Evolutionary conservation across 2,888 invertebrate species (phyloP).

Genomic region (Baccha elongata): DNA sequence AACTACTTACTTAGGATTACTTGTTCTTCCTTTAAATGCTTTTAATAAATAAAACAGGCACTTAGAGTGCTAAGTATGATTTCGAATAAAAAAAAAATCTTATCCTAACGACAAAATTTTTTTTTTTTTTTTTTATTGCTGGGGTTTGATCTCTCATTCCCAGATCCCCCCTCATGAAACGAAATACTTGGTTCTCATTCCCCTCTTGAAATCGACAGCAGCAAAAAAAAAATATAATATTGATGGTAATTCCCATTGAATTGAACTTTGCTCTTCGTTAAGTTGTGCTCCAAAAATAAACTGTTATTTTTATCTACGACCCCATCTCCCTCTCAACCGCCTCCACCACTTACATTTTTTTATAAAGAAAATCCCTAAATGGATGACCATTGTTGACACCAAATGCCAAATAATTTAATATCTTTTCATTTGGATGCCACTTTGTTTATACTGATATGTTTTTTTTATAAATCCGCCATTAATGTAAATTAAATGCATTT

Average conservation of each 20-base stretch:
- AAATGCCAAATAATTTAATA: constrained; percentile 61
- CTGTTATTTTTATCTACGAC: neutral
- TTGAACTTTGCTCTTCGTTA: constrained; percentile 58
- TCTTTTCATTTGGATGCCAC: constrained; percentile 46
- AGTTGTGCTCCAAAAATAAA: constrained; percentile 35
- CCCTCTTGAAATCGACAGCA: constrained; percentile 19
- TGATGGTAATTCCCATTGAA: constrained; percentile 24
- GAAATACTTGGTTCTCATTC: neutral
- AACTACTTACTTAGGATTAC: neutral
- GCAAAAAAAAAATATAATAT: constrained; percentile 9
- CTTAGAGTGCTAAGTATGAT: neutral
- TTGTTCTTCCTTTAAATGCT: neutral
- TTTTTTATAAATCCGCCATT: neutral
- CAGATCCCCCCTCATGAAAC: too few species aligned
- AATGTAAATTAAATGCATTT: constrained; percentile 63
- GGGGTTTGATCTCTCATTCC: too few species aligned
- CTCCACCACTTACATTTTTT: too few species aligned
- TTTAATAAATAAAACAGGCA: too few species aligned
- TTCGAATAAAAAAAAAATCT: neutral
- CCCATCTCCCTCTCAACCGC: neutral
- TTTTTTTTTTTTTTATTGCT: neutral
- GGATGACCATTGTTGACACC: constrained; percentile 47
- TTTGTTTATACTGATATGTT: constrained; percentile 29
- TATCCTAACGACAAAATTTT: neutral
- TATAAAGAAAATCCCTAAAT: constrained; percentile 15